A percentile compares a stretch with the other conserved stretches of the same genome.
phyloP scores from a whole-genome alignment of 2,113 vertebrate genomes.

The Phyllostomus discolor region DNA sequence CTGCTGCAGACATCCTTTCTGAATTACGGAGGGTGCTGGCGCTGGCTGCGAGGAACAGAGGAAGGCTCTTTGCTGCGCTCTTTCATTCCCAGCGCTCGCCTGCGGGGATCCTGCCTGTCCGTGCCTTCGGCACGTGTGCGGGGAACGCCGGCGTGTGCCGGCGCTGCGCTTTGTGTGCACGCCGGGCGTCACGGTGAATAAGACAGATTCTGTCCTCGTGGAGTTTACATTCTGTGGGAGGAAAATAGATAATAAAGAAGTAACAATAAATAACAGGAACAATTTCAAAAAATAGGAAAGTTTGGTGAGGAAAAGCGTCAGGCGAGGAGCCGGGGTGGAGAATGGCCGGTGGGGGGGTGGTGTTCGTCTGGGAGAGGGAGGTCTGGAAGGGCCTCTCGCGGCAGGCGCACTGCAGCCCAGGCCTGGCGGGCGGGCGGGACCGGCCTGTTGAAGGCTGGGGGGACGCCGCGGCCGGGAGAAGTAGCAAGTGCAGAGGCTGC shows the following conservation, averaged over 20 bases:
- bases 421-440: not conserved
- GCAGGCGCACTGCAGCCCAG: not conserved
- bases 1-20: not conserved
- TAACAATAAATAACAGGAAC: not conserved
- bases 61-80: not conserved
- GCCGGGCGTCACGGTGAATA: no score
- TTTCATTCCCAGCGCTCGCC: not conserved
- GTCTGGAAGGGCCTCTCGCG: not conserved
- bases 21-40: not conserved
- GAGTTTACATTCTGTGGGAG: not conserved
- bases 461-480: not conserved
- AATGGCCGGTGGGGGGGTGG: no score
- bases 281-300: not conserved
- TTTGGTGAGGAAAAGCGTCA: not conserved
- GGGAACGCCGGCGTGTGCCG: fast-evolving
- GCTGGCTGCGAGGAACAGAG: not conserved
- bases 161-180: not conserved
- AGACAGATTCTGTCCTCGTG: not conserved
- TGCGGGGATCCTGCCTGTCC: not conserved
- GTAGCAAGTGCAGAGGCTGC: not conserved
- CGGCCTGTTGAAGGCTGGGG: not conserved
- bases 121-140: fast-evolving
- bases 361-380: not conserved
- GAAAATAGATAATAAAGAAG: not conserved
- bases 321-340: not conserved